Evolutionary conservation across 2,888 invertebrate species (phyloP).

Genomic region (Brachyptera putata): DNA sequence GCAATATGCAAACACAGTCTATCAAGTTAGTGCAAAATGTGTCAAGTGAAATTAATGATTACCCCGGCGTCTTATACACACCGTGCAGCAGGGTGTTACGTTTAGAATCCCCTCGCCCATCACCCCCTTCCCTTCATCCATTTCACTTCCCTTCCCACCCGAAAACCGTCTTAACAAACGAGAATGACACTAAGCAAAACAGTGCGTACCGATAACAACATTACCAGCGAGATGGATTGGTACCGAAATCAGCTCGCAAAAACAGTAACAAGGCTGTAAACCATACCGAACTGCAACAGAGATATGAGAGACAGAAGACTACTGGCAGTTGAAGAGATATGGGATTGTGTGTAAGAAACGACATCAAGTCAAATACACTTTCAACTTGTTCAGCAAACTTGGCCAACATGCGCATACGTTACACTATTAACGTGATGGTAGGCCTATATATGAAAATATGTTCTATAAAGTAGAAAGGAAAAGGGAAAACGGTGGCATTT

Average conservation of each 20-base stretch:
- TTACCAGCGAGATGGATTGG: background rate
- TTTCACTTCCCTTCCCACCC: too few relatives aligned
- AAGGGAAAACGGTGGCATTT: too few relatives aligned
- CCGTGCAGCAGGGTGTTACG: too few relatives aligned
- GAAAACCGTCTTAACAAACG: background rate
- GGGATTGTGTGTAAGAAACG: background rate
- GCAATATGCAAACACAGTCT: background rate
- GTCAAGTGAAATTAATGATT: background rate
- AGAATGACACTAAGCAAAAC: background rate
- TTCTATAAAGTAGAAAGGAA: too few relatives aligned
- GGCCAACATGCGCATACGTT: too few relatives aligned
- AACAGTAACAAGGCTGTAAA: background rate
- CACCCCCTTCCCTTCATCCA: too few relatives aligned
- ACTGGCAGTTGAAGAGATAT: background rate
- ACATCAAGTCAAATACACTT: too few relatives aligned
- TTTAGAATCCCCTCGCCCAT: too few relatives aligned
- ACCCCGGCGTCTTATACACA: background rate
- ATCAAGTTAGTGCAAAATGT: background rate
- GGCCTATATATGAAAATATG: too few relatives aligned
- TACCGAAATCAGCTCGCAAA: background rate
- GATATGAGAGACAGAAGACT: background rate
- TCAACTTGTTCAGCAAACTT: too few relatives aligned
- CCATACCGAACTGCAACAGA: background rate
- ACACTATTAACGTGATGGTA: too few relatives aligned
- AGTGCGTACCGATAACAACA: slow-evolving; percentile 4